Evolutionary conservation across 2,113 vertebrate species (phyloP).

Genomic region (Tenebrosternarchus preto): DNA sequence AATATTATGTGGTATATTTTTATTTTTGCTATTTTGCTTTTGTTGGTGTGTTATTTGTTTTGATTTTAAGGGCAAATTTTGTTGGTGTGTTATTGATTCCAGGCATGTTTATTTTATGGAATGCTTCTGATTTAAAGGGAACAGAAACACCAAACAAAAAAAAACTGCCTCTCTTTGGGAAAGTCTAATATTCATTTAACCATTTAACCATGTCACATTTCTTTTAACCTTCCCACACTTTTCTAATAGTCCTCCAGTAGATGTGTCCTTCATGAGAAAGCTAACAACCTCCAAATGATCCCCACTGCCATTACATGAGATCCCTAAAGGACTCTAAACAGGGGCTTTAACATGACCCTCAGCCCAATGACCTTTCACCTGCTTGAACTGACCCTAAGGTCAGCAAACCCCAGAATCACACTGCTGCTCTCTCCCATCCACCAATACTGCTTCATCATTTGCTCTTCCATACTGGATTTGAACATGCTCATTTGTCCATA

Average conservation of each 20-base stretch:
- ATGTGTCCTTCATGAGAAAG: conserved; percentile 56
- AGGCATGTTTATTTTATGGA: no score
- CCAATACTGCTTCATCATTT: not conserved
- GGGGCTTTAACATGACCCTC: conserved; percentile 76
- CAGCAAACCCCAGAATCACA: conserved; percentile 51
- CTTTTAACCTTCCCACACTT: conserved; percentile 42
- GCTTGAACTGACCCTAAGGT: conserved; percentile 66
- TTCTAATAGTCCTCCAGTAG: not conserved
- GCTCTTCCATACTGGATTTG: not conserved
- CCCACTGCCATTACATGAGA: conserved; percentile 74
- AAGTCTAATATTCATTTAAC: conserved; percentile 38
- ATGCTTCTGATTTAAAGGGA: no score
- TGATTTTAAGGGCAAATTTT: no score
- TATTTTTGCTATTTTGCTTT: no score
- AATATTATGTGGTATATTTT: no score
- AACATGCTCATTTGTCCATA: not conserved
- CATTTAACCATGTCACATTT: conserved; percentile 63
- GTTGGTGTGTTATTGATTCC: no score
- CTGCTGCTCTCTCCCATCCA: conserved; percentile 1
- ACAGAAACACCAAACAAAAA: no score
- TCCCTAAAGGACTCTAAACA: conserved; percentile 76
- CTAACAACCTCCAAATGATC: conserved; percentile 59
- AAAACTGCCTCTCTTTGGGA: not conserved
- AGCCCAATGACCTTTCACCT: conserved; percentile 69
- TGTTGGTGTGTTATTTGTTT: no score